Conservation (phyloP, 2,888 invertebrate species). For the Hylaea fasciaria region DNA sequence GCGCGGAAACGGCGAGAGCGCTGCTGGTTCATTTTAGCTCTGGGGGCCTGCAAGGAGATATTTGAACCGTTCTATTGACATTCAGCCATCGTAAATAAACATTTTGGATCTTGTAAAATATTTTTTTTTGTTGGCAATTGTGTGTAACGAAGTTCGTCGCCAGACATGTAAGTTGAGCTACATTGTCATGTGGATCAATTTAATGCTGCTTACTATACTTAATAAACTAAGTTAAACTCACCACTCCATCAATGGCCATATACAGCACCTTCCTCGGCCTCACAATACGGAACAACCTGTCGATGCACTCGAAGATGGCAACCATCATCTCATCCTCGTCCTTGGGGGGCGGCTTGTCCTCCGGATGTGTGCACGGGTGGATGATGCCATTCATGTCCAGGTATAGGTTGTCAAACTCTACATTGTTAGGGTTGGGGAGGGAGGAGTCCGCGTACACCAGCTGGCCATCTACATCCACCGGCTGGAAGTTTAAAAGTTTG, state of each 20-base stretch:
- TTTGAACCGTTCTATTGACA: not conserved
- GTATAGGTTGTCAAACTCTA: slow-evolving; percentile 99
- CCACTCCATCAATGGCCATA: slow-evolving; percentile 99
- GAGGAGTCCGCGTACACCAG: slow-evolving; percentile 91
- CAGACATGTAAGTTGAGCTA: too few species aligned
- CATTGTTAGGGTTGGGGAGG: slow-evolving; percentile 96
- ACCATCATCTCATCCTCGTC: slow-evolving; percentile 99
- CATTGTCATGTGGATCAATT: too few species aligned
- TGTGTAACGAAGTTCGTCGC: too few species aligned
- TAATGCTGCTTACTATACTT: too few species aligned
- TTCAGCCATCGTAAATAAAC: not conserved
- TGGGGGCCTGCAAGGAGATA: slow-evolving; percentile 88
- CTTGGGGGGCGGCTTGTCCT: slow-evolving; percentile 98
- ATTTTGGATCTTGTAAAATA: too few species aligned
- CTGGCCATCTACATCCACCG: slow-evolving; percentile 90
- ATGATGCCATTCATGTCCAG: slow-evolving; percentile 99
- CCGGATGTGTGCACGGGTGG: slow-evolving; percentile 99
- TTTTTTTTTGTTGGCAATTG: too few species aligned
- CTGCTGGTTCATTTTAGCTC: slow-evolving; percentile 99
- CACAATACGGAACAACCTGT: slow-evolving; percentile 96
- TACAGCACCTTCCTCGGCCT: slow-evolving; percentile 96
- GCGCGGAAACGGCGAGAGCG: slow-evolving; percentile 98
- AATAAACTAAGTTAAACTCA: slow-evolving; percentile 67
- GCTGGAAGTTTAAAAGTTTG: slow-evolving; percentile 76
- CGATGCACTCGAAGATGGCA: slow-evolving; percentile 99